Percentiles rank a stretch among this genome's conserved stretches.
phyloP scores from a whole-genome alignment of 2,797 vertebrate species.

The Arctocebus calabarensis region DNA sequence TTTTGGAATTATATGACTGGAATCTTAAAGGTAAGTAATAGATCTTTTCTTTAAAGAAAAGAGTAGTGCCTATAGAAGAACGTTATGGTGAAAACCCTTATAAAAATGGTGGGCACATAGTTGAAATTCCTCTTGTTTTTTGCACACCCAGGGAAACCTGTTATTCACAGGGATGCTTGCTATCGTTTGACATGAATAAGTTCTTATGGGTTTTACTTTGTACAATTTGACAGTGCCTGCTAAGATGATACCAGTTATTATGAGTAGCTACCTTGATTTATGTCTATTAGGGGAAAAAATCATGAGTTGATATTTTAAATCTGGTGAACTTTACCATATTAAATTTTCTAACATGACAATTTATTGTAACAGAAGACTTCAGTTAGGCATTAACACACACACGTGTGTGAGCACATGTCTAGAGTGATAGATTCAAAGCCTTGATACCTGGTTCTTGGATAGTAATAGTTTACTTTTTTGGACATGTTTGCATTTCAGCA shows the following conservation, averaged over 20 bases:
- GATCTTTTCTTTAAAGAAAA: constrained; percentile 31
- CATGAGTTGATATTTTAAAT: constrained; percentile 68
- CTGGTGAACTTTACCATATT: constrained; percentile 28
- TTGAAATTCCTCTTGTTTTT: constrained; percentile 47
- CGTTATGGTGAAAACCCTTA: neutral
- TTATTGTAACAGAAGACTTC: constrained; percentile 40
- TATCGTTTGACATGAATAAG: neutral
- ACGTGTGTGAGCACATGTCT: neutral
- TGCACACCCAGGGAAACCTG: neutral
- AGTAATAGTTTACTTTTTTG: neutral
- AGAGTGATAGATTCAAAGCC: neutral
- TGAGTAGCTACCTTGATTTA: constrained; percentile 45
- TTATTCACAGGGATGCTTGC: neutral
- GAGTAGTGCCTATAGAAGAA: neutral
- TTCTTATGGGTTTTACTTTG: neutral
- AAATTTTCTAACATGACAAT: constrained; percentile 20
- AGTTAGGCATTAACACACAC: neutral
- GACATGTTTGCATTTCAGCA: too few relatives aligned
- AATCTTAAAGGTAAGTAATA: constrained; percentile 94
- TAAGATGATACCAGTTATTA: constrained; percentile 30
- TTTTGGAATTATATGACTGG: constrained; percentile 99
- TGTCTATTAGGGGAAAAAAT: neutral
- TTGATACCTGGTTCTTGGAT: neutral
- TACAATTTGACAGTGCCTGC: neutral
- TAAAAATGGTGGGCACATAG: neutral